phyloP scores from a whole-genome alignment of 2,888 invertebrate species.

The Achlya flavicornis region DNA sequence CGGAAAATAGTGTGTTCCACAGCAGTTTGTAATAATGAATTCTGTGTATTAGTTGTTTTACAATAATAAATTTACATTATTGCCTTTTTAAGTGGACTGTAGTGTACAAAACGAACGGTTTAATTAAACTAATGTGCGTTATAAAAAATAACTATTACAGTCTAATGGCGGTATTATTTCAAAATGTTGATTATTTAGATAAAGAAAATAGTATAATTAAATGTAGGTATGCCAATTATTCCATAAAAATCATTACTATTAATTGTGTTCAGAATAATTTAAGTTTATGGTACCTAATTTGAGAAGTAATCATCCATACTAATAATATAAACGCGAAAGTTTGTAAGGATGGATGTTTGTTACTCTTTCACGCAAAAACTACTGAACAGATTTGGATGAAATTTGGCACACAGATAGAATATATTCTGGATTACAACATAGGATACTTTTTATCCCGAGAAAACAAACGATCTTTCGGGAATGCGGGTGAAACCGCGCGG shows the following conservation, averaged over 20 bases:
- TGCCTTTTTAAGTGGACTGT: neutral
- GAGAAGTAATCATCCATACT: no score
- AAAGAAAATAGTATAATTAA: neutral
- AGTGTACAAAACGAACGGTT: neutral
- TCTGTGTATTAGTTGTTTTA: constrained; percentile 5
- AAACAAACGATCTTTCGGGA: no score
- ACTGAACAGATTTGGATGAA: no score
- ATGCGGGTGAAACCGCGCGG: no score
- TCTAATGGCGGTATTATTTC: neutral
- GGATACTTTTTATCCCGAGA: no score
- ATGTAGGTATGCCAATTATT: neutral
- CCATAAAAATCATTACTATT: neutral
- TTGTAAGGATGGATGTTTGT: no score
- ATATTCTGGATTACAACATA: no score
- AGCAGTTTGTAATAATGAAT: neutral
- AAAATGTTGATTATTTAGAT: neutral
- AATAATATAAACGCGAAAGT: no score
- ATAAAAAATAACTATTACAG: neutral
- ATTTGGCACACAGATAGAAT: no score
- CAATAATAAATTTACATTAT: neutral
- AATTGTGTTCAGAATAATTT: neutral
- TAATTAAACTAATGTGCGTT: neutral
- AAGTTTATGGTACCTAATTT: no score
- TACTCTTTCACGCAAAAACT: no score
- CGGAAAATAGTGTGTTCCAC: neutral